Conservation (phyloP, 2,113 vertebrate genomes). For the Sander vitreus region DNA sequence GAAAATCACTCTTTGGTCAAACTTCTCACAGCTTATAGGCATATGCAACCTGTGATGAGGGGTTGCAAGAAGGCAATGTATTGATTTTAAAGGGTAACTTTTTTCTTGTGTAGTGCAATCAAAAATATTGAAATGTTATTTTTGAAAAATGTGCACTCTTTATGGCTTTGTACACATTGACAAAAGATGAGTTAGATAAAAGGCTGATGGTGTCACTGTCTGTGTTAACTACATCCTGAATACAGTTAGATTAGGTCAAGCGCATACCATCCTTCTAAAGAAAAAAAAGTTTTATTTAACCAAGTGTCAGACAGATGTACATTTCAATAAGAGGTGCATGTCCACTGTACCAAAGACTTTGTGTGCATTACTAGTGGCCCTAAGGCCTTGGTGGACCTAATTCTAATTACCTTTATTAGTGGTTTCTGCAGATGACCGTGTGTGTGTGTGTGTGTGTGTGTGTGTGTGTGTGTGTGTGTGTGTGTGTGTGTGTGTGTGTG, state of each 20-base stretch:
- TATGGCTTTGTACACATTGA: neutral
- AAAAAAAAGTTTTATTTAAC: neutral
- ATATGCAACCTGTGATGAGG: neutral
- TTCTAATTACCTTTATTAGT: slow-evolving; percentile 86
- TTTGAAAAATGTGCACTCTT: too few relatives aligned
- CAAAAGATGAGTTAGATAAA: neutral
- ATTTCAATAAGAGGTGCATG: neutral
- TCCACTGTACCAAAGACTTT: slow-evolving; percentile 36
- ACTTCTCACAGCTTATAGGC: neutral
- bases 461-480: slow-evolving; percentile 28
- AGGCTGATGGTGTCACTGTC: neutral
- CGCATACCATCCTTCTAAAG: neutral
- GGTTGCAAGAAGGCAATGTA: neutral
- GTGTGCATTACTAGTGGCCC: slow-evolving; percentile 74
- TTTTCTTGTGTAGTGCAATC: too few relatives aligned
- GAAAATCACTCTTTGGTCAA: neutral
- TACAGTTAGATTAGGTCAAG: slow-evolving; percentile 13
- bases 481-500: neutral
- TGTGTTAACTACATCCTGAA: slow-evolving; percentile 6
- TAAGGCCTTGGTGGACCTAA: slow-evolving; percentile 78
- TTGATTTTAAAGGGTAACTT: neutral
- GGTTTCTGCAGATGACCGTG: slow-evolving; percentile 77
- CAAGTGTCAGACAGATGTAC: slow-evolving; percentile 34
- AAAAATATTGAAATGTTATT: too few relatives aligned
- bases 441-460: neutral